Base-by-base conservation (phyloP, 1,140 invertebrate genomes). In the Dendrolimus kikuchii region DNA sequence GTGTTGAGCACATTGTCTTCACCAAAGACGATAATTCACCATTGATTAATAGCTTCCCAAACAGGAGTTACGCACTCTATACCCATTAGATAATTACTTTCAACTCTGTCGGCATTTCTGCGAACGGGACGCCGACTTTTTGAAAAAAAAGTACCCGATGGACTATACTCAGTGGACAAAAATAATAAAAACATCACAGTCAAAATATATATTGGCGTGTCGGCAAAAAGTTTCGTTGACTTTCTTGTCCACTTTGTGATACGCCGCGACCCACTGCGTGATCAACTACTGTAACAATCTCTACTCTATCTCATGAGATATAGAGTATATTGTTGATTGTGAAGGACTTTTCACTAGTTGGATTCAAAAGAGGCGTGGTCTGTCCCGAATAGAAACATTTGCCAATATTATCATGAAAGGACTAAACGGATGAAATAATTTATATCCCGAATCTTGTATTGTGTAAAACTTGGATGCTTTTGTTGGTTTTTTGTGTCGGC, bases 121-220 rank as follows among this genome's bases (percentile, higher is more conserved):
- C 40, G 77, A 82, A 83, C 45, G 36, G 60, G 42, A 45, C 57
- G 68, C 68, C 67, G 64, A 39, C 77, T 80, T 81, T 69, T 23
- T 23, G 49, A 50, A 57, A 48, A 62, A 81, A 82, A 79, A 81
- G 80, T 73, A 75, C 68, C 77, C 67, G 50, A 75, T 74, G 62
- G 68, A 62, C 64, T 65, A 66, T 61, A 69, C 69, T 66, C 71
- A 76, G 75, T 73, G 77, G 67, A 86, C 79, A 81, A 82, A 86
- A 83, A 86, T 84, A 81, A 86, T 86, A 86, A 86, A 86, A 83
- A 86, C 82, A 86, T 82, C 82, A 82, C 75, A 81, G 82, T 86
- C 82, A 86, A 86, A 86, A 84, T 86, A 84, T 84, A 86, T 84
- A 77, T 80, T 77, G 74, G 73, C 60, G 60, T 77, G 67, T 42